A percentile compares a stretch with the other conserved stretches of the same genome.
These are phyloP conservation scores for Chloroceryle inda DNA, from an alignment of 2,797 vertebrate genomes.

Conservation along the genomic window DNA sequence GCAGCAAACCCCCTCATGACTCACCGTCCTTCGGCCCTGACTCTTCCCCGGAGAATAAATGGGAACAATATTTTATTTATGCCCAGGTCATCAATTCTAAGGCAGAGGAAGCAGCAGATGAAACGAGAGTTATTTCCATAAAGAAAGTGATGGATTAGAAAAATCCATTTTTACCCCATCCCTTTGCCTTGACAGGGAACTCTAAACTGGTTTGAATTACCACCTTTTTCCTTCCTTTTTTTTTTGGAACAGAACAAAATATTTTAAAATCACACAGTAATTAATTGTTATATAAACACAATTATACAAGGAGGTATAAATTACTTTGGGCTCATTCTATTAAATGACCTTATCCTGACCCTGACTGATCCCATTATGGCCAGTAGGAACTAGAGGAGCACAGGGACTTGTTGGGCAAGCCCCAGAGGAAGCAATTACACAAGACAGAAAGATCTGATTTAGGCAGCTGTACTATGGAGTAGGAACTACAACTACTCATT, in stretches of 20 bases:
- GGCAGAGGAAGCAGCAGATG: conserved; percentile 24
- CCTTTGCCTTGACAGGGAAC: conserved; percentile 4
- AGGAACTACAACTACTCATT: not conserved
- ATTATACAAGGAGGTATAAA: conserved; percentile 24
- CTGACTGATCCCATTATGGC: not conserved
- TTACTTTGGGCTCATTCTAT: not conserved
- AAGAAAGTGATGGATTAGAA: conserved; percentile 49
- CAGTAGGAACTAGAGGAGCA: not conserved
- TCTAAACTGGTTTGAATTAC: conserved; percentile 12
- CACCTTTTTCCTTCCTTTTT: not conserved
- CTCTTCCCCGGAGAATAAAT: conserved; percentile 66
- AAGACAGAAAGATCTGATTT: not conserved
- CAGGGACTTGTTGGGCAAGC: not conserved
- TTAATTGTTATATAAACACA: conserved; percentile 42
- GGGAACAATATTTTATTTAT: conserved; percentile 49
- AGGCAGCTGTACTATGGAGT: not conserved
- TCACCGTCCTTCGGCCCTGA: conserved; percentile 42
- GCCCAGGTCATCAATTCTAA: conserved; percentile 59
- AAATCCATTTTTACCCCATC: conserved; percentile 30
- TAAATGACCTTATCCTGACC: not conserved
- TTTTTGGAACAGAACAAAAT: not conserved
- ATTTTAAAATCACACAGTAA: not conserved
- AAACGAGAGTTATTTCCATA: conserved; percentile 28
- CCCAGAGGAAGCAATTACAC: conserved; percentile 21
- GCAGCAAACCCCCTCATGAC: conserved; percentile 48